phyloP scores from a whole-genome alignment of 1,140 invertebrate genomes.

The Coelopa frigida region DNA sequence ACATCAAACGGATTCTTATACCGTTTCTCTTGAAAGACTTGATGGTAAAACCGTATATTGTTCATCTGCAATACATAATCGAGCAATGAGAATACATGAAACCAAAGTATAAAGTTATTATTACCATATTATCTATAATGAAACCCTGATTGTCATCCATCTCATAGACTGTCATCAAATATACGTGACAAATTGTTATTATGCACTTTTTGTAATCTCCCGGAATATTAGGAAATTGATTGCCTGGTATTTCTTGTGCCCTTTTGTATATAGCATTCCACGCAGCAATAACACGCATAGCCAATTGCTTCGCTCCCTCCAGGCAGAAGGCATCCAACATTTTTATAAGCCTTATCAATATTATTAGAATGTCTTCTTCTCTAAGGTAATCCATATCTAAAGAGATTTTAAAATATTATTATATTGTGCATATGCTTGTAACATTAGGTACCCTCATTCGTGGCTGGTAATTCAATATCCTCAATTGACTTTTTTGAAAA shows the following conservation, averaged over 20 bases:
- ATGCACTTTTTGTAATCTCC: constrained; percentile 16
- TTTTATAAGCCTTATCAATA: constrained; percentile 28
- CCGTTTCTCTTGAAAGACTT: constrained; percentile 17
- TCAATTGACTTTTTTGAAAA: constrained; percentile 18
- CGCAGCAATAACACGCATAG: constrained; percentile 28
- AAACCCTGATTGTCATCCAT: constrained; percentile 34
- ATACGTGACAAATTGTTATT: constrained; percentile 27
- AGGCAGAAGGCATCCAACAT: constrained; percentile 31
- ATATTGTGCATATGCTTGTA: not conserved
- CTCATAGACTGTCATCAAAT: constrained; percentile 30
- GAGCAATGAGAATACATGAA: not conserved
- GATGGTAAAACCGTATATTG: constrained; percentile 35
- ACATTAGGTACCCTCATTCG: constrained; percentile 18
- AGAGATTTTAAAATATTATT: not conserved
- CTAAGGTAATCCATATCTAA: constrained; percentile 24
- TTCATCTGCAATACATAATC: constrained; percentile 20
- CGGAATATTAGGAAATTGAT: not conserved
- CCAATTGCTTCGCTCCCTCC: constrained; percentile 32
- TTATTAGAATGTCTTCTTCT: constrained; percentile 22
- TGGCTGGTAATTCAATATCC: constrained; percentile 23
- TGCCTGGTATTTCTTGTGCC: not conserved
- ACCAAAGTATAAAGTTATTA: not conserved
- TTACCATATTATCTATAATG: constrained; percentile 35
- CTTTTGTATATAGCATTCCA: constrained; percentile 23
- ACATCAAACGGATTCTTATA: not conserved